Conservation (phyloP, 2,113 vertebrate species). For the Ammospiza nelsoni region DNA sequence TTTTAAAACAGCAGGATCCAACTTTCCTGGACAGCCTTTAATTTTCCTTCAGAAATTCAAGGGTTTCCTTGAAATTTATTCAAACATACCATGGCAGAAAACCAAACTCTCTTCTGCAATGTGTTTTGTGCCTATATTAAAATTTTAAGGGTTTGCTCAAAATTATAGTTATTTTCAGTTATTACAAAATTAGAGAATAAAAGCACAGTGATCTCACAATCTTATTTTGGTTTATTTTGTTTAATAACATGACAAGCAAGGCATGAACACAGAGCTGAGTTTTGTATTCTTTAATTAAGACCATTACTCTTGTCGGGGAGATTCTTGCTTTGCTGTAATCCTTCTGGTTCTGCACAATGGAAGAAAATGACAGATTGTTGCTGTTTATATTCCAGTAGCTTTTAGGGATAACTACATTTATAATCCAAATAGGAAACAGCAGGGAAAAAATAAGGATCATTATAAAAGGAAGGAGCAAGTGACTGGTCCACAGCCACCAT, state of each 20-base stretch:
- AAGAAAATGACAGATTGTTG: neutral
- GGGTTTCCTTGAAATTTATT: neutral
- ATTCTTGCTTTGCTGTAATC: neutral
- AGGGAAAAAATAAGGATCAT: neutral
- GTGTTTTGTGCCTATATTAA: neutral
- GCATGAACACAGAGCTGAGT: neutral
- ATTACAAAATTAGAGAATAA: neutral
- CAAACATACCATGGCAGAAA: neutral
- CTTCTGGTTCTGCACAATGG: neutral
- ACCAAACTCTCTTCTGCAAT: neutral
- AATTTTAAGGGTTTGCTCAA: neutral
- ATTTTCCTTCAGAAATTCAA: neutral
- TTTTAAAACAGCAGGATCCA: neutral
- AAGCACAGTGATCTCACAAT: neutral
- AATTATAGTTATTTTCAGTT: neutral
- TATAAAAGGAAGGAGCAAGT: neutral
- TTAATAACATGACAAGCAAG: neutral
- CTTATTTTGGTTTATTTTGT: neutral
- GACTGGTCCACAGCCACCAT: neutral
- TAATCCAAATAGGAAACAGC: neutral
- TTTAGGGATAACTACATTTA: neutral
- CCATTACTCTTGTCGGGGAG: neutral
- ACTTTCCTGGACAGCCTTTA: neutral
- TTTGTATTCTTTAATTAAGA: constrained; percentile 37
- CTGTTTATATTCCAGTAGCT: neutral